Evolutionary conservation across 2,888 invertebrate species (phyloP).

Genomic region (Girardia tigrina): DNA sequence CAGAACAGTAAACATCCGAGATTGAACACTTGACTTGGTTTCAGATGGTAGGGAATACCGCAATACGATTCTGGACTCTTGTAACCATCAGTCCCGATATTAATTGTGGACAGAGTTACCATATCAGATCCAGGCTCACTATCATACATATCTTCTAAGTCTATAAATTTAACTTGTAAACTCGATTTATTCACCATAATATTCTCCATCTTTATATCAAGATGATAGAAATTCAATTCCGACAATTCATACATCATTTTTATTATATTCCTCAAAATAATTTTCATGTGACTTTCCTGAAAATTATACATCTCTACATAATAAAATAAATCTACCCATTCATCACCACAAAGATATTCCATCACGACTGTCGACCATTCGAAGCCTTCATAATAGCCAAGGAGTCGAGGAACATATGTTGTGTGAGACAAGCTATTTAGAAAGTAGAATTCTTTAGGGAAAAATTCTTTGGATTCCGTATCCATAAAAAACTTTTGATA

Average conservation of each 20-base stretch:
- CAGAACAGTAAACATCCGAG: not conserved
- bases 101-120: not conserved
- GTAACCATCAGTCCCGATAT: not conserved
- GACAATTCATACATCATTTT: not conserved
- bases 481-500: not conserved
- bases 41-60: not conserved
- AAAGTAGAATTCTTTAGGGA: not conserved
- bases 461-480: not conserved
- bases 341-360: not conserved
- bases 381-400: not conserved
- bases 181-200: not conserved
- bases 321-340: conserved; percentile 17
- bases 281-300: not conserved
- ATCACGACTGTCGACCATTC: conserved; percentile 3
- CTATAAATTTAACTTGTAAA: not conserved
- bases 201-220: not conserved
- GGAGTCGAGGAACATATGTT: not conserved
- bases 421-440: not conserved
- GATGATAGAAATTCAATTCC: not conserved
- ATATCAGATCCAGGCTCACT: not conserved
- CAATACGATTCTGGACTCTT: not conserved
- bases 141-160: not conserved
- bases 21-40: not conserved
- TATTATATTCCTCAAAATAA: not conserved
- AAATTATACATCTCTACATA: not conserved